phyloP scores from a whole-genome alignment of 2,888 invertebrate genomes.

The Mesorhabditis sp. region DNA sequence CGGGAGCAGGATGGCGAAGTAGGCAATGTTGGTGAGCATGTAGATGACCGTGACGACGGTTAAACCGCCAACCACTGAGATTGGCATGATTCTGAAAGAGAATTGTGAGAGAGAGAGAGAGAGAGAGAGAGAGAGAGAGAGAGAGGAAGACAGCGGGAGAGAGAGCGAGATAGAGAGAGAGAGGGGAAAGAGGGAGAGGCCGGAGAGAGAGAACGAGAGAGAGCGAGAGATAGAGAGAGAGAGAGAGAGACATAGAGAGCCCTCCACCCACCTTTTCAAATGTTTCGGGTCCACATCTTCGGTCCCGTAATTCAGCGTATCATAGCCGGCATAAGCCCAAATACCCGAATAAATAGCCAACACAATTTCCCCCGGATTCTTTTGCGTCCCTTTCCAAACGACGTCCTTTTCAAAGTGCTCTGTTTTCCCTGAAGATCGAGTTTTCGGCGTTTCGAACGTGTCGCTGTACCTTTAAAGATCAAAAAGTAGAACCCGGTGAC shows the following conservation, averaged over 20 bases:
- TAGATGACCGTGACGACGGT: constrained; percentile 26
- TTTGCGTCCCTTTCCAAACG: background rate
- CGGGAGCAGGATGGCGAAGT: constrained; percentile 29
- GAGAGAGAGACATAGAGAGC: no score
- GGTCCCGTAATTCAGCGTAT: constrained; percentile 37
- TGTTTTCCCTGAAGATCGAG: background rate
- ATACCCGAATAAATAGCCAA: constrained; percentile 31
- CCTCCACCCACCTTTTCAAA: constrained; percentile 21
- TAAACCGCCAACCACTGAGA: constrained; percentile 30
- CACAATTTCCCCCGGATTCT: background rate
- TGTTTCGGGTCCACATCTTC: constrained; percentile 34
- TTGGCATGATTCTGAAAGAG: constrained; percentile 26
- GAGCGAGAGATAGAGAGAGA: no score
- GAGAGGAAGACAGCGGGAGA: no score
- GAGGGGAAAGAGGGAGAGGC: no score
- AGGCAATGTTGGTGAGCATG: constrained; percentile 30
- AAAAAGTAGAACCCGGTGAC: constrained; percentile 31
- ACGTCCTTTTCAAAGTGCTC: background rate
- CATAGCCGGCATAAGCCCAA: constrained; percentile 39
- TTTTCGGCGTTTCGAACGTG: background rate
- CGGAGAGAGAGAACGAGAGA: no score
- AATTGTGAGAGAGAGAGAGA: no score
- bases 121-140: no score
- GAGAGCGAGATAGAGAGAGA: no score
- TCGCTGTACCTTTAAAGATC: constrained; percentile 24